Conservation (phyloP, 2,888 invertebrate species). For the Brenthis ino region DNA sequence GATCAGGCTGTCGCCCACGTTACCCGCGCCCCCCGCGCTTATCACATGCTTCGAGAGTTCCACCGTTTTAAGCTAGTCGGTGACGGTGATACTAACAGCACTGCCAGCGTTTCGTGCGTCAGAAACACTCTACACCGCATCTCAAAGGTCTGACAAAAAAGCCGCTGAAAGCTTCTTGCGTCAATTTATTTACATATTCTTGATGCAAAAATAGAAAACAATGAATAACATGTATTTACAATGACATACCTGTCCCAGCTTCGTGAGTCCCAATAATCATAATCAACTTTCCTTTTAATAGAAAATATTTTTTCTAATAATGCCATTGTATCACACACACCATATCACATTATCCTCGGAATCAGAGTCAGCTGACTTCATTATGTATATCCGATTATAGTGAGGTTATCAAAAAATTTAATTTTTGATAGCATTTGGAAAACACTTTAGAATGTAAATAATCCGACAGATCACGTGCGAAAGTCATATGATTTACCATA, state of each 20-base stretch:
- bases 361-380: constrained; percentile 50
- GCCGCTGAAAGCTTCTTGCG: constrained; percentile 54
- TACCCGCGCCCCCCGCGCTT: constrained; percentile 47
- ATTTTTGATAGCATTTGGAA: constrained; percentile 45
- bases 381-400: constrained; percentile 39
- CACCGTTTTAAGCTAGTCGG: constrained; percentile 44
- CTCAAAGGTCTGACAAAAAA: constrained; percentile 49
- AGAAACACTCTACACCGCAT: constrained; percentile 44
- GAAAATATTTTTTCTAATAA: constrained; percentile 88
- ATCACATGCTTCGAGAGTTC: constrained; percentile 51
- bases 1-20: constrained; percentile 57
- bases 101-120: constrained; percentile 65
- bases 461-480: constrained; percentile 74
- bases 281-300: constrained; percentile 82
- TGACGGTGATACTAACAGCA: constrained; percentile 50
- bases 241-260: constrained; percentile 78
- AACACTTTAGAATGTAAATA: constrained; percentile 61
- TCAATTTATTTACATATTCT: constrained; percentile 56
- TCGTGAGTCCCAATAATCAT: constrained; percentile 65
- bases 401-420: constrained; percentile 34
- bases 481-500: constrained; percentile 78
- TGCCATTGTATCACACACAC: constrained; percentile 84
- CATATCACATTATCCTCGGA: constrained; percentile 60
- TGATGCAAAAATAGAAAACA: constrained; percentile 61
- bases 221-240: constrained; percentile 61